Evolutionary conservation across 2,113 vertebrate species (phyloP), one percentile per base, ranked within the genome.

Genomic region (Columbina picui): DNA sequence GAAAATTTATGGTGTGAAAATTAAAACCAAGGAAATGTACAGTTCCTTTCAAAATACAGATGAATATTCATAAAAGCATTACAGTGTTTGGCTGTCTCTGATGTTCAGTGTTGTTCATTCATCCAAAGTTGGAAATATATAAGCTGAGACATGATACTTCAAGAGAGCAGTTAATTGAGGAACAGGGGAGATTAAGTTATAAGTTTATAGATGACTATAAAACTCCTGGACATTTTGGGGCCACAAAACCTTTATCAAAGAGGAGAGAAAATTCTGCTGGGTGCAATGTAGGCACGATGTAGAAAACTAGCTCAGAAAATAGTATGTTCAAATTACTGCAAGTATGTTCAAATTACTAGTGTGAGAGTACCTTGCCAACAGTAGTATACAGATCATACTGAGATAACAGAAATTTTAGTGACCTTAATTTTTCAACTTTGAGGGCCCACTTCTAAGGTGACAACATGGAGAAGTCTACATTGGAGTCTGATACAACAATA

Each of bases 11-110:
- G 3, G 82, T 0, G 0, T 93, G 81, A 94, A 97, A 96, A 89
- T 92, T 85, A 94, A 95, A 93, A 74, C 75, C 67, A 93, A 93
- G 84, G 82, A 95, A 95, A 96, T 29, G 55, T 86, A 94, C 89
- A 86, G 34, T 74, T 92, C 83, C 71, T 89, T 96, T 96, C 76
- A 95, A 95, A 94, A 76, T 70, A 87, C 36, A 79, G 57, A 96
- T 95, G 95, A 95, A 96, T 97, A 96, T 94, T 95, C 94, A 93
- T 95, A 89, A 85, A 84, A 91, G 15, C 20, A 41, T 89, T 86
- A 67, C 81, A 88, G 87, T 82, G 68, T 91, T 95, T 97, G 68
- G 74, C 57, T 87, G 59, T 63, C 88, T 96, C 93, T 95, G 93
- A 93, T 96, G 93, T 89, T 95, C 69, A 87, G 68, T 68, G 75